Conservation (phyloP, 2,797 vertebrate species). For the Lophotriccus pileatus region DNA sequence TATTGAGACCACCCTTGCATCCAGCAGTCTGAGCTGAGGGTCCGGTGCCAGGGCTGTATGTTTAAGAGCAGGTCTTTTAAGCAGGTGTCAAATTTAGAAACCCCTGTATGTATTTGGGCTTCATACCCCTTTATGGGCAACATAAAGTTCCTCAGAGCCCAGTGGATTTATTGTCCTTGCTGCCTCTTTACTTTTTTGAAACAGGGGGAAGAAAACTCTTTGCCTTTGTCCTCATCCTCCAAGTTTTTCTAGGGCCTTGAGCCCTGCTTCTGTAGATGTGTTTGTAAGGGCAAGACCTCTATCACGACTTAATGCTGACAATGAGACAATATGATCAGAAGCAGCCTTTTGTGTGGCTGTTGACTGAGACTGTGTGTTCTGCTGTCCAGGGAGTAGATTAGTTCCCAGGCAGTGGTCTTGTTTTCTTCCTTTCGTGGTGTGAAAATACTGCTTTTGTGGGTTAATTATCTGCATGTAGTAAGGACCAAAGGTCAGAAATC, state of each 20-base stretch:
- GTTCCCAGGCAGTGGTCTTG: neutral
- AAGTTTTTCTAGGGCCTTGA: neutral
- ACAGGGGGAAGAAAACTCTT: neutral
- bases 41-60: rapidly evolving
- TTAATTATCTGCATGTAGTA: neutral
- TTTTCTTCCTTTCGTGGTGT: neutral
- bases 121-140: neutral
- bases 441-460: neutral
- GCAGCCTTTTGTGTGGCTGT: neutral
- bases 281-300: neutral
- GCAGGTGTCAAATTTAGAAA: neutral
- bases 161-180: neutral
- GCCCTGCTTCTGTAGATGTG: neutral
- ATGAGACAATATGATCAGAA: neutral
- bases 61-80: neutral
- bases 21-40: neutral
- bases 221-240: neutral
- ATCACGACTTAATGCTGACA: neutral
- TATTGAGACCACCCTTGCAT: neutral
- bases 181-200: neutral
- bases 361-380: neutral
- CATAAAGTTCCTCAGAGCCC: neutral
- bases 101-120: neutral
- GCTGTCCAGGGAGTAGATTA: neutral
- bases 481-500: neutral